Evolutionary conservation across 2,113 vertebrate species (phyloP), one percentile per base, ranked within the genome.

Genomic region (Rhinopomastus cyanomelas): DNA sequence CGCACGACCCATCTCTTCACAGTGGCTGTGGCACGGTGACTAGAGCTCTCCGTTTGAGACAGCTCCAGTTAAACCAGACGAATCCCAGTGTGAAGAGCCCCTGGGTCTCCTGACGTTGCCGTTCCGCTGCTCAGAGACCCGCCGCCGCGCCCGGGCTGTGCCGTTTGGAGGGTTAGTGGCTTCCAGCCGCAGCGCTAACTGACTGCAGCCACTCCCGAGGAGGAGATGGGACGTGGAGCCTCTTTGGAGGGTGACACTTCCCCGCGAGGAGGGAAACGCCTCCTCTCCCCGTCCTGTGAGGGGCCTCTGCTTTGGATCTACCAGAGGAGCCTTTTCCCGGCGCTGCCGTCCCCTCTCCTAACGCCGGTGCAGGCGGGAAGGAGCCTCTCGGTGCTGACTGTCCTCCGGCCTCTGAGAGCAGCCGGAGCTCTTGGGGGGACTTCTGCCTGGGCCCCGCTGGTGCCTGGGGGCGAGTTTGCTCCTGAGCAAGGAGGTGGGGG

Each of bases 101-200:
- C 39, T 42, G 39, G 39, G 39, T 42, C 39, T 15, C 39, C 39
- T 42, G n/a, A n/a, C n/a, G n/a, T n/a, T n/a, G n/a, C n/a, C n/a
- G n/a, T n/a, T n/a, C n/a, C n/a, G n/a, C n/a, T n/a, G n/a, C n/a
- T n/a, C n/a, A n/a, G n/a, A n/a, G n/a, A n/a, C n/a, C n/a, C n/a
- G n/a, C n/a, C n/a, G n/a, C n/a, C n/a, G 85, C 3, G 72, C 32
- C 82, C 4, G 65, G 74, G 56, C 2, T 61, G 81, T 49, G 74
- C 61, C 30, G 71, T 66, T 23, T 3, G 17, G 44, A 85, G 82
- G 79, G 82, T 91, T 78, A 91, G 74, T 91, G 91, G 94, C 66
- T 91, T 91, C 85, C 82, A 72, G 79, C 81, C 22, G 71, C 86
- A 65, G 69, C 77, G 73, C 86, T 88, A 90, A 92, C 92, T 94